Percentiles rank a stretch among this genome's conserved stretches.
Evolutionary conservation across 2,113 vertebrate genomes (phyloP).

Genomic region (Hemicordylus capensis): DNA sequence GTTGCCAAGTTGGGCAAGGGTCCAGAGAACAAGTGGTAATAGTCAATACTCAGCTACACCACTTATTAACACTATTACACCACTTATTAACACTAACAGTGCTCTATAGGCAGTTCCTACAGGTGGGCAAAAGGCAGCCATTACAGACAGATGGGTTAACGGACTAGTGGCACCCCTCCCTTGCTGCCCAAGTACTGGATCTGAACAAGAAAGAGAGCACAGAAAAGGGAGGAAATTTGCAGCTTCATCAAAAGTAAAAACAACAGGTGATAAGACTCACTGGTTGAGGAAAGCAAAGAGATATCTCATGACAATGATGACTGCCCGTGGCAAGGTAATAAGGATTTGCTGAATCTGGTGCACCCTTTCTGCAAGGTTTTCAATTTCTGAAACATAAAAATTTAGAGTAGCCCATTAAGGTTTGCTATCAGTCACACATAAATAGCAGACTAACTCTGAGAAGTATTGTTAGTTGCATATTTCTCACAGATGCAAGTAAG

Average conservation of each 20-base stretch:
- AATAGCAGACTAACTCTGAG: neutral
- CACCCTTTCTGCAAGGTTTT: constrained; percentile 88
- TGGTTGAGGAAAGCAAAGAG: constrained; percentile 98
- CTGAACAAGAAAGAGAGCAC: neutral
- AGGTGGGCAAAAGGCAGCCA: too few relatives aligned
- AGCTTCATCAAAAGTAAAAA: neutral
- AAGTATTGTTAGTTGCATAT: neutral
- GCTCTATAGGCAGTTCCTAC: fast-evolving
- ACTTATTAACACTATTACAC: too few relatives aligned
- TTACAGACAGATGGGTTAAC: neutral
- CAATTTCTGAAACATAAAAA: constrained; percentile 84
- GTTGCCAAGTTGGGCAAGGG: too few relatives aligned
- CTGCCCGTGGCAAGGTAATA: constrained; percentile 86
- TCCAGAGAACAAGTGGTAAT: too few relatives aligned
- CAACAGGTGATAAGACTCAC: constrained; percentile 77
- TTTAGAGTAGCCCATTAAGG: constrained; percentile 18
- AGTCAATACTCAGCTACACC: too few relatives aligned
- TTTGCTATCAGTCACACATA: neutral
- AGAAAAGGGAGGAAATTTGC: neutral
- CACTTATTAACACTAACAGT: fast-evolving
- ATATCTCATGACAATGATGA: constrained; percentile 98
- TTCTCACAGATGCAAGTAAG: neutral
- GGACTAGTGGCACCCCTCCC: neutral
- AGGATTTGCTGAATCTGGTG: constrained; percentile 94
- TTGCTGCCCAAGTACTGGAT: neutral